A percentile compares a stretch with the other conserved stretches of the same genome.
These are phyloP conservation scores for Ceratoteleas bidentatus DNA, from an alignment of 1,140 invertebrate genomes.

Conservation along the genomic window DNA sequence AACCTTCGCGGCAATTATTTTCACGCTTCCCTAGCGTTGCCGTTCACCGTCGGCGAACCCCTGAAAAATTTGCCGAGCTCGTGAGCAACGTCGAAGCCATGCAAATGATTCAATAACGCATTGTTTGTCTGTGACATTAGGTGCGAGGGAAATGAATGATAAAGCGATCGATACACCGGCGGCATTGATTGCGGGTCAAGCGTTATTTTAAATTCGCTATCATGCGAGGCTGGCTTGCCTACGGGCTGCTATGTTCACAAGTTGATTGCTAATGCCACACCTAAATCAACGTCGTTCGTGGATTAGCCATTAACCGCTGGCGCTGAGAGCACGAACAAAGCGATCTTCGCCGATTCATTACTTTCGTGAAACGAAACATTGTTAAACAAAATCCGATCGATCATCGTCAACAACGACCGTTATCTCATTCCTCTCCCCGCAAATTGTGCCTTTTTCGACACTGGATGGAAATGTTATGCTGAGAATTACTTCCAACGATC, in stretches of 20 bases:
- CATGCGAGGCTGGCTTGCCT: conserved; percentile 61
- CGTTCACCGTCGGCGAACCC: conserved; percentile 26
- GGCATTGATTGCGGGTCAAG: conserved; percentile 49
- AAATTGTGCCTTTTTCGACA: too few relatives aligned
- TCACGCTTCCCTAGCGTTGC: conserved; percentile 14
- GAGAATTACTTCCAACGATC: too few relatives aligned
- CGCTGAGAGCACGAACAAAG: conserved; percentile 61
- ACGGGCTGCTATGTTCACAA: conserved; percentile 61
- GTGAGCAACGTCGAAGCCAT: conserved; percentile 32
- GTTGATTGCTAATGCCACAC: conserved; percentile 69
- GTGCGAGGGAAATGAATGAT: conserved; percentile 54
- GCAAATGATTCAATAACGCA: conserved; percentile 54
- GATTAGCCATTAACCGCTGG: conserved; percentile 66
- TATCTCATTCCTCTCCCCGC: background rate
- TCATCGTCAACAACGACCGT: conserved; percentile 29
- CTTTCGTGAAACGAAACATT: conserved; percentile 43
- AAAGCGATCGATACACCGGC: conserved; percentile 51
- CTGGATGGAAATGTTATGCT: too few relatives aligned
- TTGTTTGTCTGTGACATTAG: conserved; percentile 51
- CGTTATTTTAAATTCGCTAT: conserved; percentile 62
- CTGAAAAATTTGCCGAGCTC: conserved; percentile 33
- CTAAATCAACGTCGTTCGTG: conserved; percentile 68
- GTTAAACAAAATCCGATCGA: conserved; percentile 39
- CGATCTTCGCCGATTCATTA: conserved; percentile 57
- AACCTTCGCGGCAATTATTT: conserved; percentile 21